Conservation (phyloP, 2,113 vertebrate genomes). For the Lepisosteus osseus region DNA sequence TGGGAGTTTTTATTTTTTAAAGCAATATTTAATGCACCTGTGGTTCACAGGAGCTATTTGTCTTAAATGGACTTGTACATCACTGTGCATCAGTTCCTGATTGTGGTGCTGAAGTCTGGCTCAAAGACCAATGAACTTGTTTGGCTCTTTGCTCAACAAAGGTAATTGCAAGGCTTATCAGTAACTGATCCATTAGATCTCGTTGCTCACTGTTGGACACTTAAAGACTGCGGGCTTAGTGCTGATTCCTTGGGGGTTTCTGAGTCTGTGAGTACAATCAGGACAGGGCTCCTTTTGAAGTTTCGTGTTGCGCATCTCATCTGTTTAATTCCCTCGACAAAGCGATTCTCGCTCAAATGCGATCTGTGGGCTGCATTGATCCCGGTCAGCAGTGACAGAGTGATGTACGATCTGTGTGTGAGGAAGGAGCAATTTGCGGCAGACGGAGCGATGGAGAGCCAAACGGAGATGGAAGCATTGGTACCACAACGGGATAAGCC, state of each 20-base stretch:
- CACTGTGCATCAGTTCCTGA: too few species aligned
- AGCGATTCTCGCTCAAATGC: slow-evolving; percentile 23
- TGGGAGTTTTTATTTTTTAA: not conserved
- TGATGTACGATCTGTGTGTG: slow-evolving; percentile 66
- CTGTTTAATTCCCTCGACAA: slow-evolving; percentile 30
- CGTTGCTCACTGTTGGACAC: slow-evolving; percentile 26
- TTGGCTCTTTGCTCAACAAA: not conserved
- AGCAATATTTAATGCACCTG: too few species aligned
- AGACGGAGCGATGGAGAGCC: slow-evolving; percentile 40
- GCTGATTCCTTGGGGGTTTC: slow-evolving; percentile 3
- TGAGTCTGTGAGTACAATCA: not conserved
- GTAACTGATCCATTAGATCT: slow-evolving; percentile 7
- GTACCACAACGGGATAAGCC: slow-evolving; percentile 29
- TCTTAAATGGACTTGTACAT: too few species aligned
- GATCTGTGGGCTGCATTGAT: slow-evolving; percentile 36
- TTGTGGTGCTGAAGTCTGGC: not conserved
- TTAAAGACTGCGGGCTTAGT: slow-evolving; percentile 13
- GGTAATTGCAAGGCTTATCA: slow-evolving; percentile 19
- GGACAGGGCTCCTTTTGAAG: slow-evolving; percentile 20
- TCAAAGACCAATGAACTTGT: slow-evolving; percentile 5
- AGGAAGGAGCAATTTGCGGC: slow-evolving; percentile 44
- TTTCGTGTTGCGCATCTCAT: slow-evolving; percentile 24
- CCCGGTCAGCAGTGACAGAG: slow-evolving; percentile 30
- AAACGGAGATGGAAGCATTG: slow-evolving; percentile 27
- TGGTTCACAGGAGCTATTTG: too few species aligned